Base-by-base conservation (phyloP, 2,888 invertebrate genomes). In the Mythimna vitellina region DNA sequence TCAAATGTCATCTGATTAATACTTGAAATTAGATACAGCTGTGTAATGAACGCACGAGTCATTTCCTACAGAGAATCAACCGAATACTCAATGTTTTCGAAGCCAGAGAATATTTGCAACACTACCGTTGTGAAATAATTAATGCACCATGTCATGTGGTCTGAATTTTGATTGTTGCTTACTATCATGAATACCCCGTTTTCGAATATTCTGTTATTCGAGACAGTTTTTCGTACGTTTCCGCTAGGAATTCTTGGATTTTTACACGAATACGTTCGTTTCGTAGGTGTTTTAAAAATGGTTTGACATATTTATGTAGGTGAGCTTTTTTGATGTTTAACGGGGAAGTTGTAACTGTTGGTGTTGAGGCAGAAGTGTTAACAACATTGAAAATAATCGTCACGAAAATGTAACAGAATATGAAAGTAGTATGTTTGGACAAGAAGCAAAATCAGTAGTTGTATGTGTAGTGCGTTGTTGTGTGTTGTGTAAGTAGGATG, bases 61-160 rank as follows among this genome's bases (percentile, higher is more conserved):
- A 58, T 60, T 63, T 38, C 38, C 54, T 25, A 42, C 12, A 49
- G n/a, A 76, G 51, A 32, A 35, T 60, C 14, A 32, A 53, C 29
- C n/a, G 49, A 56, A 32, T 12, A 10, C 42, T 46, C 51, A 12
- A 60, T 32, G 14, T 73, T 71, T 63, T 69, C 29, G 46, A 54
- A 61, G 38, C 8, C 53, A 66, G 64, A 71, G 78, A 84, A 81
- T 78, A 69, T 73, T 84, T 70, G 76, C 78, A 80, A 82, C 76
- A 83, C 65, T 73, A 77, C 85, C 82, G 86, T 86, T 85, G 73
- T 70, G 76, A 71, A 87, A 84, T 81, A 81, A 76, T 75, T 73
- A 74, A 83, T 86, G 73, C 81, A 80, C 70, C 66, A 71, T 71
- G 35, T 62, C 67, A 74, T 77, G 86, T 77, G 84, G 65, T 80